These are phyloP conservation scores for Aphelinus certus DNA, from an alignment of 1,140 invertebrate genomes.

Conservation along the genomic window DNA sequence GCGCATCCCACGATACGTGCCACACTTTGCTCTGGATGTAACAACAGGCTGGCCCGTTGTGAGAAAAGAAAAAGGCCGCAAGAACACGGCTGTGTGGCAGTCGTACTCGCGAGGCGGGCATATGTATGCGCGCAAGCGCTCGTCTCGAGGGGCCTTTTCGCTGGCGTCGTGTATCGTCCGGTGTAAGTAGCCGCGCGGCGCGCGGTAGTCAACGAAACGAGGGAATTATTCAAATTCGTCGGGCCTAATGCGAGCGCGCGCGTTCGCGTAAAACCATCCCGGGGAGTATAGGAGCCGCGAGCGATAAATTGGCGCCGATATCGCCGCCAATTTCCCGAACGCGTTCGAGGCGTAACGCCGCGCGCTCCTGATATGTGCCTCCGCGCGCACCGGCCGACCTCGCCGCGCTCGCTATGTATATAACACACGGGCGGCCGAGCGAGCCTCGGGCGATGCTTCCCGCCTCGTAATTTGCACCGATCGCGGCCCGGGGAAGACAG, in stretches of 20 bases:
- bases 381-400: slow-evolving; percentile 25
- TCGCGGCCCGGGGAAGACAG: not conserved
- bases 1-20: too few species aligned
- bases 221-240: slow-evolving; percentile 60
- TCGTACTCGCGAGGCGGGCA: not conserved
- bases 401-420: slow-evolving; percentile 3
- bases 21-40: too few species aligned
- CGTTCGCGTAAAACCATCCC: slow-evolving; percentile 1
- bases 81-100: too few species aligned
- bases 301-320: slow-evolving; percentile 60
- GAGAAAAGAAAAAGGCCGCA: too few species aligned
- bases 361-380: not conserved
- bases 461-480: slow-evolving; percentile 10
- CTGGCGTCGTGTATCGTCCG: not conserved
- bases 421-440: too few species aligned
- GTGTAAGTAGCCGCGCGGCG: slow-evolving; percentile 52
- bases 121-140: not conserved
- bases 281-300: too few species aligned
- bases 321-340: slow-evolving; percentile 58
- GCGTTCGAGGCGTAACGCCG: slow-evolving; percentile 52
- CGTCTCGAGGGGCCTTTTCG: too few species aligned
- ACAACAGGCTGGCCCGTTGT: too few species aligned
- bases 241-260: not conserved
- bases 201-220: slow-evolving; percentile 55
- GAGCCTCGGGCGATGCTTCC: too few species aligned